A percentile compares a stretch with the other conserved stretches of the same genome.
Conservation (phyloP, 2,797 vertebrate genomes). For the Pygocentrus nattereri region DNA sequence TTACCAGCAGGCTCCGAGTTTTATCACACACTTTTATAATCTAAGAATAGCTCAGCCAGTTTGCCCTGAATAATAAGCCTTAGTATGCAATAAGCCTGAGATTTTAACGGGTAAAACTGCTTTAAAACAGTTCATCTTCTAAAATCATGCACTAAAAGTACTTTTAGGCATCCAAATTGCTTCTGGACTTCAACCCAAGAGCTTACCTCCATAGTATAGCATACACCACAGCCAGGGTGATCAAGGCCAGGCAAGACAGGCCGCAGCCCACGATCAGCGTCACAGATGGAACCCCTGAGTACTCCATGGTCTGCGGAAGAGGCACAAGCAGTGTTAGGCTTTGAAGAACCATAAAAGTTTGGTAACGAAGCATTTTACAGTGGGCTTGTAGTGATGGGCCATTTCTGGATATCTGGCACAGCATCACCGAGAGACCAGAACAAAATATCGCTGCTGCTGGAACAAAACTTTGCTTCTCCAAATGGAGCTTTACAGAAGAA, state of each 20-base stretch:
- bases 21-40: too few relatives aligned
- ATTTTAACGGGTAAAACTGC: too few relatives aligned
- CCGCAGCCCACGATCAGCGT: conserved; percentile 99
- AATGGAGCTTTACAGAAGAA: too few relatives aligned
- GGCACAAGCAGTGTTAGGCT: conserved; percentile 53
- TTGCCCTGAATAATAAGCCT: too few relatives aligned
- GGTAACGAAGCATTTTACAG: conserved; percentile 43
- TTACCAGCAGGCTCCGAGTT: too few relatives aligned
- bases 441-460: too few relatives aligned
- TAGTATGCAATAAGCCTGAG: too few relatives aligned
- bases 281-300: conserved; percentile 97
- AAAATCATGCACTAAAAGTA: not conserved
- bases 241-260: conserved; percentile 96
- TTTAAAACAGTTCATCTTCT: not conserved
- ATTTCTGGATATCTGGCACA: not conserved
- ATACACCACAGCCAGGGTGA: conserved; percentile 96
- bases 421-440: not conserved
- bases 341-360: conserved; percentile 35
- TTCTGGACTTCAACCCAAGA: not conserved
- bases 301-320: conserved; percentile 94
- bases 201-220: conserved; percentile 95
- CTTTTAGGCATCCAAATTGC: not conserved
- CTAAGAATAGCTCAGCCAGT: too few relatives aligned
- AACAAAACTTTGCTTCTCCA: too few relatives aligned
- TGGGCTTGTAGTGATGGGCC: not conserved